These are phyloP conservation scores for Coryphaenoides rupestris DNA, from an alignment of 2,113 vertebrate genomes.

Conservation along the genomic window DNA sequence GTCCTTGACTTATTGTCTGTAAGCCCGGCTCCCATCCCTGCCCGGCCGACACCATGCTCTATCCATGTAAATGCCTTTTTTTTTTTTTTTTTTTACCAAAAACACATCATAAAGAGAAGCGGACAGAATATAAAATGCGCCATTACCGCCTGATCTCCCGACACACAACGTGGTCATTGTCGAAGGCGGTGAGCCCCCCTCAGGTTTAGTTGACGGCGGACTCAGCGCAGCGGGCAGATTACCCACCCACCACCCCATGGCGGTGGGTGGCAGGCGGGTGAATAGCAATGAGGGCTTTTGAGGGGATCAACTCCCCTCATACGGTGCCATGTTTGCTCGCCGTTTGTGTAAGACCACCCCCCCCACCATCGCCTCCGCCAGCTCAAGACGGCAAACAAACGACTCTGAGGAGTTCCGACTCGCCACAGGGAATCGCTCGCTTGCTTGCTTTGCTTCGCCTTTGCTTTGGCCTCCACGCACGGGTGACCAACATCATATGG, in stretches of 20 bases:
- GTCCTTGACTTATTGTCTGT: no score
- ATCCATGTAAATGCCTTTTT: no score
- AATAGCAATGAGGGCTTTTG: conserved; percentile 71
- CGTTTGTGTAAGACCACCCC: conserved; percentile 60
- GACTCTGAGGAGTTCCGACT: conserved; percentile 38
- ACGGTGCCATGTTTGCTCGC: conserved; percentile 50
- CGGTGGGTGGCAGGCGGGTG: no score
- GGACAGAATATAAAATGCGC: no score
- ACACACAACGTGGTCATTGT: conserved; percentile 28
- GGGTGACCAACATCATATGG: no score
- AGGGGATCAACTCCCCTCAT: conserved; percentile 61
- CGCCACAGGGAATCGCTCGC: conserved; percentile 30
- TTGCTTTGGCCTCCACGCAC: conserved; percentile 23
- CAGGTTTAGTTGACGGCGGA: conserved; percentile 53
- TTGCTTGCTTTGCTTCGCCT: conserved; percentile 32
- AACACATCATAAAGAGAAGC: no score
- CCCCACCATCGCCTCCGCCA: conserved; percentile 47
- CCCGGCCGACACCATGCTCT: no score
- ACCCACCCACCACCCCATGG: conserved; percentile 56
- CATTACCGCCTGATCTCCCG: not conserved
- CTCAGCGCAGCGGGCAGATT: conserved; percentile 59
- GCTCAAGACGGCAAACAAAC: conserved; percentile 67
- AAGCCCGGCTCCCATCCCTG: no score
- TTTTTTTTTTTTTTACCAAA: no score
- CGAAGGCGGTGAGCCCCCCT: conserved; percentile 52